Conservation (phyloP, 2,888 invertebrate species). For the Plutella xylostella region DNA sequence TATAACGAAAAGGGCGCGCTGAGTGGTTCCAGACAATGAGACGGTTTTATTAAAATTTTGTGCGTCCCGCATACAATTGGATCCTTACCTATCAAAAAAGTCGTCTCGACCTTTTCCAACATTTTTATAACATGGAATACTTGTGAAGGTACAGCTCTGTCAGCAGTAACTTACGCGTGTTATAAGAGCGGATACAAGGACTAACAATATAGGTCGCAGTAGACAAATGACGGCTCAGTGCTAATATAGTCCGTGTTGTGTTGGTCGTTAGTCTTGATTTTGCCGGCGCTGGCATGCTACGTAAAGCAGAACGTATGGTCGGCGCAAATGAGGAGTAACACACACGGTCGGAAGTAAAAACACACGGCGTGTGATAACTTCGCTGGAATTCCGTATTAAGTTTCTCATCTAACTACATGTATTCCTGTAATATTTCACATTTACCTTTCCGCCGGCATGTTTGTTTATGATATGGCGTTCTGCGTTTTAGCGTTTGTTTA, state of each 20-base stretch:
- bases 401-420: neutral
- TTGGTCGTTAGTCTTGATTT: conserved; percentile 48
- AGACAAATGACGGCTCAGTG: conserved; percentile 25
- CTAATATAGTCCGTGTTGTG: conserved; percentile 43
- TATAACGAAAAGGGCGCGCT: neutral
- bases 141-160: too few species aligned
- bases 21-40: neutral
- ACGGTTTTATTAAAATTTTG: conserved; percentile 1
- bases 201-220: conserved; percentile 43
- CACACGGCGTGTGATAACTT: conserved; percentile 23
- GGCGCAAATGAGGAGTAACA: conserved; percentile 50
- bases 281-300: conserved; percentile 30
- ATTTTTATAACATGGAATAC: too few species aligned
- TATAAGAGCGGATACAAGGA: conserved; percentile 34
- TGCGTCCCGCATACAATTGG: conserved; percentile 2
- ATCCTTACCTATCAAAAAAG: conserved; percentile 1
- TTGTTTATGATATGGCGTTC: conserved; percentile 24
- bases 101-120: neutral
- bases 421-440: neutral
- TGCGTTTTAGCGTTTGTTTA: neutral
- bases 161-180: conserved; percentile 21
- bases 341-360: conserved; percentile 26
- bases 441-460: conserved; percentile 14
- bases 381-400: conserved; percentile 5
- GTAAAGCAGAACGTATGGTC: conserved; percentile 53